Base-by-base conservation (phyloP, 2,888 invertebrate genomes). In the Netelia virgata region DNA sequence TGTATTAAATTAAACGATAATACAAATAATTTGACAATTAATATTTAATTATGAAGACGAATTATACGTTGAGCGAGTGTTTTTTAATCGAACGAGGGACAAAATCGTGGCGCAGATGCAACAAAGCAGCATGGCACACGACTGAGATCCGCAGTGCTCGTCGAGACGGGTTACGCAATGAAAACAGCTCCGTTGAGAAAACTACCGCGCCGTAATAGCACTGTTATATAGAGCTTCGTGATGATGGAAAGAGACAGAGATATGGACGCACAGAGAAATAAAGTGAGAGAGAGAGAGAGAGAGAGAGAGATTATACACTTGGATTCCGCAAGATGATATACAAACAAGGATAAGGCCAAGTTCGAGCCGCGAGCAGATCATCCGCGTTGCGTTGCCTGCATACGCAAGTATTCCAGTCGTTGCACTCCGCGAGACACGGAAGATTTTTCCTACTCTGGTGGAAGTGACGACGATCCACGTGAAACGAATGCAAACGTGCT, bases 291-390 rank as follows among this genome's bases (percentile, higher is more conserved):
- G 73, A 50, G 16, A 28, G 28, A 28, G 28, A 28, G 5, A 28
- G 28, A 16, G 53, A 53, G 55, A 66, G 47, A 63, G 28, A 43
- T 50, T 68, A 41, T 75, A 50, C 59, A 55, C 79, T 83, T 64
- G 75, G 57, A 85, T 85, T 74, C 69, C 83, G 69, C 63, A 59
- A 77, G 85, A 86, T 81, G 73, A 78, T 80, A 74, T 61, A 81
- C 47, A 70, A 77, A 72, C 59, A 79, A 83, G 83, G 79, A 82
- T 81, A 78, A 86, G 85, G 84, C 84, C 85, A 84, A 80, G 85
- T 84, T 84, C 84, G 77, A 77, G 81, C 73, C 20, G 18, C 66
- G 47, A 63, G 75, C 85, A 87, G 90, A 92, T 91, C 91, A 90
- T 91, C 91, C 41, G 18, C 36, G 47, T n/a, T 81, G 76, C 80